Evolutionary conservation across 2,113 vertebrate species (phyloP), one percentile per base, ranked within the genome.

Genomic region (Mustela nigripes): DNA sequence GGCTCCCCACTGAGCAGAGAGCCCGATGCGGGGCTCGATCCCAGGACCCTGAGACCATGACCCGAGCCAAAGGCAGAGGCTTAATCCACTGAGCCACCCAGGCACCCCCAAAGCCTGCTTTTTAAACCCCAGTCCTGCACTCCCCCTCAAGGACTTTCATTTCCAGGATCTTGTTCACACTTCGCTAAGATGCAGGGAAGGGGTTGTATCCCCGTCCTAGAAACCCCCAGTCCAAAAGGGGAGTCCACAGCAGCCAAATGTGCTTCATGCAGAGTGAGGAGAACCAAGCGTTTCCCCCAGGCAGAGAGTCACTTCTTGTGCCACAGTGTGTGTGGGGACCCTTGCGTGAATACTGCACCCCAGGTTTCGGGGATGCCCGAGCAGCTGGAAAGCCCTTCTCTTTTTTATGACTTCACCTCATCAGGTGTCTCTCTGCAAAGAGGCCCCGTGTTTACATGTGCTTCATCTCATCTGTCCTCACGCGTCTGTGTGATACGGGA

Each of bases 381-480:
- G 53, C 76, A 33, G 28, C 45, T 18, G 3, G 15, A 12, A 62
- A 84, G 71, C 80, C 18, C 63, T 79, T 36, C 48, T 91, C 24
- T 79, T 33, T 63, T 1, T 16, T 4, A 15, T 0, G 1, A 31
- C 76, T 24, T 93, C 11, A 21, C 19, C 26, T 89, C 81, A 22
- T 24, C 5, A 2, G 42, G 22, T 9, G 22, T 33, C 50, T n/a
- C 56, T 39, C 12, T 31, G 18, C 89, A 5, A 2, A 22, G 71
- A 62, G 85, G 63, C 19, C 63, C 12, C 2, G 19, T 8, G 63
- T 63, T 78, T 26, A 45, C 42, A 9, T 19, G 19, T 60, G 19
- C 50, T 88, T 95, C 36, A 31, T 95, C 53, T 86, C 95, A 39
- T 87, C 67, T 86, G 89, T 63, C 94, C 65, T 96, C 31, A 8